phyloP scores from a whole-genome alignment of 2,797 vertebrate species.

The Parotocinclus haroldoi region DNA sequence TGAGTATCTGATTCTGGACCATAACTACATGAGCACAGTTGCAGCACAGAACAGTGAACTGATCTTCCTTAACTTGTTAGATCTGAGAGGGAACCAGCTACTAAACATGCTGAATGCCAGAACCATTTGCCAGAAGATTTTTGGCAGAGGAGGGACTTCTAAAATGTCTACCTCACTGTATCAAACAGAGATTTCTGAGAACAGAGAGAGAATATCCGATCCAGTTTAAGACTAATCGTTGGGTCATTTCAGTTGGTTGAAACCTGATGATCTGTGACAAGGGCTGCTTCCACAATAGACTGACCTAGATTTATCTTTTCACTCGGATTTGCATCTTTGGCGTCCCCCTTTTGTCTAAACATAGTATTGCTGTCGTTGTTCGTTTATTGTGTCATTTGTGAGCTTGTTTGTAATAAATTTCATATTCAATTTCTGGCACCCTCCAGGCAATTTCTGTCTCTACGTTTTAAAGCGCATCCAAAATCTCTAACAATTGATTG shows the following conservation, averaged over 20 bases:
- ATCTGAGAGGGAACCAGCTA: conserved; percentile 77
- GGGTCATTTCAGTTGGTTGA: conserved; percentile 26
- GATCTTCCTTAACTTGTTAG: conserved; percentile 71
- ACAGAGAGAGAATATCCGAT: conserved; percentile 71
- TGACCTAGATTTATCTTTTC: neutral
- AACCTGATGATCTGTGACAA: conserved; percentile 35
- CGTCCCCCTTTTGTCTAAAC: too few relatives aligned
- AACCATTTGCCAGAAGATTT: conserved; percentile 72
- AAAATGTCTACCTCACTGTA: conserved; percentile 73
- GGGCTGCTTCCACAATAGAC: conserved; percentile 28
- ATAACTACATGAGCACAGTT: conserved; percentile 73
- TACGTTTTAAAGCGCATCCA: too few relatives aligned
- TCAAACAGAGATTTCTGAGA: conserved; percentile 76
- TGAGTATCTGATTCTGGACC: conserved; percentile 74
- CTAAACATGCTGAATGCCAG: conserved; percentile 76
- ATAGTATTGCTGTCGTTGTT: neutral
- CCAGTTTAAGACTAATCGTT: conserved; percentile 27
- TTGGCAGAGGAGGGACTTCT: conserved; percentile 80
- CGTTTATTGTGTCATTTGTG: neutral
- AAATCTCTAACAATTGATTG: too few relatives aligned
- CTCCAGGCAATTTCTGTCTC: too few relatives aligned
- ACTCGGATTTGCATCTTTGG: too few relatives aligned
- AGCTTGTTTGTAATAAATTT: too few relatives aligned
- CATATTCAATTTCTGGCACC: too few relatives aligned
- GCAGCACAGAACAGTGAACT: conserved; percentile 74